Percentiles rank a stretch among this genome's conserved stretches.
phyloP scores from a whole-genome alignment of 2,113 vertebrate species.

The Lucifuga dentata region DNA sequence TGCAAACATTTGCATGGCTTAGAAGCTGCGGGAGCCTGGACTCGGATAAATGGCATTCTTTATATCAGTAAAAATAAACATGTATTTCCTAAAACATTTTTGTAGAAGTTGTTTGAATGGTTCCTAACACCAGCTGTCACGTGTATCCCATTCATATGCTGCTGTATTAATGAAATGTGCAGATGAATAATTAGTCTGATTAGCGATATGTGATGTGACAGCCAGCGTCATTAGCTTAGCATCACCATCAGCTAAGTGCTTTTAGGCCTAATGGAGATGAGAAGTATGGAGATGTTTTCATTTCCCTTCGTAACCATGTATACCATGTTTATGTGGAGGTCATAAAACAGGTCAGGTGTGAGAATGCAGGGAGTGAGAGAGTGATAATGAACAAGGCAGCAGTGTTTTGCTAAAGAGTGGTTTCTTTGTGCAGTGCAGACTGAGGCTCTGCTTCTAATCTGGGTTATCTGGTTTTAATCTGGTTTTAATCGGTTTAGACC shows the following conservation, averaged over 20 bases:
- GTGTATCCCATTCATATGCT: not conserved
- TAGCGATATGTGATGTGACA: conserved; percentile 14
- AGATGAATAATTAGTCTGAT: conserved; percentile 39
- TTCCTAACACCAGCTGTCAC: conserved; percentile 1
- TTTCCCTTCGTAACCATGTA: too few species aligned
- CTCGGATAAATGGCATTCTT: too few species aligned
- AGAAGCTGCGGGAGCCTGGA: too few species aligned
- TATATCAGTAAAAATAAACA: too few species aligned
- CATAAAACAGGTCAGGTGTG: conserved; percentile 34
- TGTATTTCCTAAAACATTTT: too few species aligned
- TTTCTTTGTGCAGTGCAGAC: conserved; percentile 65
- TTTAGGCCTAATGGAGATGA: conserved; percentile 11
- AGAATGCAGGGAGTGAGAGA: conserved; percentile 27
- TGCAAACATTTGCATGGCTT: too few species aligned
- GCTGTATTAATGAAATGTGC: conserved; percentile 21
- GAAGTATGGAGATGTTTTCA: not conserved
- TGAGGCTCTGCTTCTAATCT: conserved; percentile 75
- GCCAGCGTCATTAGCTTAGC: conserved; percentile 20
- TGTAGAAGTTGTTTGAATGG: too few species aligned
- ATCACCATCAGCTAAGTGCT: conserved; percentile 3
- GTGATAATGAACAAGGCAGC: conserved; percentile 65
- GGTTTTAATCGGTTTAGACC: conserved; percentile 77
- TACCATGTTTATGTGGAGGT: too few species aligned
- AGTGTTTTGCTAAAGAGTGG: conserved; percentile 59
- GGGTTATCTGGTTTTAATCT: conserved; percentile 78